phyloP scores from a whole-genome alignment of 2,888 invertebrate genomes.

The Rotaria macrura region DNA sequence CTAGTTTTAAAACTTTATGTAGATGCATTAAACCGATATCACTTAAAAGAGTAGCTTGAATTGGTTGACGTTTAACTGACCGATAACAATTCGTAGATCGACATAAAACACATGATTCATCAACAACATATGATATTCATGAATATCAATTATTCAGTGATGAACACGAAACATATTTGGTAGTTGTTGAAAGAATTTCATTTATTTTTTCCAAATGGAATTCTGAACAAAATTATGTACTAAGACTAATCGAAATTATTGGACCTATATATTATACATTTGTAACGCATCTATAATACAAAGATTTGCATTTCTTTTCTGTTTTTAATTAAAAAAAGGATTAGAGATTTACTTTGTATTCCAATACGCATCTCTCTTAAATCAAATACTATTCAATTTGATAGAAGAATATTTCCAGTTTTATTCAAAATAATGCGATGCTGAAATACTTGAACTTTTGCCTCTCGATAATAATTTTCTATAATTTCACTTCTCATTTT shows the following conservation, averaged over 20 bases:
- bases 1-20: slow-evolving; percentile 28
- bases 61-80: slow-evolving; percentile 22
- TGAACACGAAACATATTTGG: slow-evolving; percentile 92
- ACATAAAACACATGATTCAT: background rate
- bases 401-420: too few species aligned
- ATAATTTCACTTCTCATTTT: too few species aligned
- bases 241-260: slow-evolving; percentile 96
- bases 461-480: too few species aligned
- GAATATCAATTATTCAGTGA: slow-evolving; percentile 61
- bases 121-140: background rate
- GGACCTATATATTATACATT: slow-evolving; percentile 95
- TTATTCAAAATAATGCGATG: too few species aligned
- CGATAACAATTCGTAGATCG: slow-evolving; percentile 22
- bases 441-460: too few species aligned
- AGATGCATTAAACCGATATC: slow-evolving; percentile 24
- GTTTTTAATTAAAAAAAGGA: too few species aligned
- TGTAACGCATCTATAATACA: slow-evolving; percentile 68
- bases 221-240: slow-evolving; percentile 73
- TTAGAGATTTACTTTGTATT: background rate
- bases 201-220: slow-evolving; percentile 95
- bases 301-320: slow-evolving; percentile 55
- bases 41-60: slow-evolving; percentile 28
- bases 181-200: slow-evolving; percentile 86
- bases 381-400: too few species aligned
- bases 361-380: too few species aligned